Evolutionary conservation across 2,888 invertebrate genomes (phyloP), one percentile per base, ranked within the genome.

Genomic region (Cacoxenus indagator): DNA sequence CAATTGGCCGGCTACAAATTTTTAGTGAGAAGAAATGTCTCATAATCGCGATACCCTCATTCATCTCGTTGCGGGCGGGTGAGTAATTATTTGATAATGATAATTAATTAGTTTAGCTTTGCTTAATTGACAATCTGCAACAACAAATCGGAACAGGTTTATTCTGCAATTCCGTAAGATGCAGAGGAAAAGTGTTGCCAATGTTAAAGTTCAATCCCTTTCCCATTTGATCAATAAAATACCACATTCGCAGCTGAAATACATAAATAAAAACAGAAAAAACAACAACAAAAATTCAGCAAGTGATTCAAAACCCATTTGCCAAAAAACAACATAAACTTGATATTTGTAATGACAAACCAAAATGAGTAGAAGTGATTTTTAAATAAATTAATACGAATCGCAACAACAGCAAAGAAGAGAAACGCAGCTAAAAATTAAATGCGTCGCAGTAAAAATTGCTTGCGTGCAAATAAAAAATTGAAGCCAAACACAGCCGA

Each of bases 1-100:
- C 24, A 55, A n/a, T 55, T 62, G 43, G 45, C 61, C 61, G 61
- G 61, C 61, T 62, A 2, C 19, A 24, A 43, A 43, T 45, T 9
- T 9, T 19, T 9, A 51, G 17, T 51, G 51, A 9, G 2, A 22
- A 57, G 84, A 72, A 73, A 88, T 88, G 88, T 85, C 86, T 82
- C 85, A 85, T 79, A 86, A 85, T 91, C 91, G 91, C 89, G 96
- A 96, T 90, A 95, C 96, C 79, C 92, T 96, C 82, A 96, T 97
- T 90, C 97, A 97, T 90, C 92, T 97, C 85, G 91, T 97, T 84
- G 97, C 97, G 88, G 97, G 97, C 91, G 97, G 97, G 97, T 97
- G 91, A 92, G 96, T 92, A 17, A n/a, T 4, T 61, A 17, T 61
- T 29, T 43, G n/a, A 59, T 59, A 57, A 64, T 31, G 24, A 67